Evolutionary conservation across 2,113 vertebrate genomes (phyloP), one percentile per base, ranked within the genome.

Genomic region (Bostrychus sinensis): DNA sequence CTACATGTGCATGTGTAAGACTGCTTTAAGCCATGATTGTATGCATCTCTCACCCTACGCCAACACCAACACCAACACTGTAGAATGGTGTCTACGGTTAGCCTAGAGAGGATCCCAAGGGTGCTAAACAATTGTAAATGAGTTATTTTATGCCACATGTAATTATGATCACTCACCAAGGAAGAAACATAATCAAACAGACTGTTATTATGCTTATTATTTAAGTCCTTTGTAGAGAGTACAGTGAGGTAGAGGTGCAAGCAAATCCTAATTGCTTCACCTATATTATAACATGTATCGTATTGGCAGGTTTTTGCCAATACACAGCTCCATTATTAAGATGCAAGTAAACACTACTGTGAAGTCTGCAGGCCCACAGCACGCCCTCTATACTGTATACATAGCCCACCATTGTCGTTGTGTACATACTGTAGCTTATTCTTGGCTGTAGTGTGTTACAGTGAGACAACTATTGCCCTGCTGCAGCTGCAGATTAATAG

Each of bases 401-500:
- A 19, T 25, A 17, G 42, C 48, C 14, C 25, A 16, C 25, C 46
- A 5, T 32, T 32, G 30, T 17, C 59, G n/a, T n/a, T 61, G 62
- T 56, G 41, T 76, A 39, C 48, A 58, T 34, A 57, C n/a, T 5
- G 20, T 36, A 50, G 19, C 20, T n/a, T 42, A 55, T 39, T 42
- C 20, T 54, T 58, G 70, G 66, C 59, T 62, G 11, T 66, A 66
- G 51, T 56, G 69, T 62, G 25, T 54, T 63, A 72, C 64, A 74
- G 78, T 58, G 58, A 71, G 54, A 70, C 26, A 2, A 58, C 71
- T 57, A 43, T 81, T 84, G 81, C 83, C 77, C 81, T 75, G 81
- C 69, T 80, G 76, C 75, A 87, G 80, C 78, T 67, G n/a, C 80
- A 87, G 83, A 90, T 86, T 78, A 88, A 87, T 88, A 89, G 85